Evolutionary conservation across 37 sponge, comb jelly and placozoan genomes (phyloP).

Genomic region (Ianthella basta): DNA sequence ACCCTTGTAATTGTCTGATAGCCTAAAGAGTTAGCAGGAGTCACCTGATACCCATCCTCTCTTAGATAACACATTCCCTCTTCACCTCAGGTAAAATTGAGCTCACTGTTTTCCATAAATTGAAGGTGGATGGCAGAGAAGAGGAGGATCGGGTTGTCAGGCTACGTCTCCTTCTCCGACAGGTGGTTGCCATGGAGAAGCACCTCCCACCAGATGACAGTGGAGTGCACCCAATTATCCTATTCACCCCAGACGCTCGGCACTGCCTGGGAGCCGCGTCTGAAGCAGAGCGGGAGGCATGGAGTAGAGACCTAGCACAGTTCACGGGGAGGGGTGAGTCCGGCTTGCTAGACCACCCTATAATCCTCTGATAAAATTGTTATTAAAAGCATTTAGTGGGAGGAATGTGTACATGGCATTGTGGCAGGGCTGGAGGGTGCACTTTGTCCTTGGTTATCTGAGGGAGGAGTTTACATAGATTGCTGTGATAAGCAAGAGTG

Average conservation of each 20-base stretch:
- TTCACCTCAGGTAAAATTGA: not conserved
- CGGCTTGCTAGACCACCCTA: not conserved
- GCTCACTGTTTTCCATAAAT: not conserved
- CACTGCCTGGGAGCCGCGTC: not conserved
- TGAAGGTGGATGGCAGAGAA: not conserved
- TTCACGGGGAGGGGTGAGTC: slow-evolving; percentile 2
- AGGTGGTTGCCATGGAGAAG: slow-evolving; percentile 19
- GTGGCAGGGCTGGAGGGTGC: no score
- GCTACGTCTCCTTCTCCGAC: not conserved
- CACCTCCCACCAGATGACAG: not conserved
- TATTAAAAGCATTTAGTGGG: not conserved
- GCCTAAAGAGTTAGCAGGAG: no score
- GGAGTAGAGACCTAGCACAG: not conserved
- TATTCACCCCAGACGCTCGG: not conserved
- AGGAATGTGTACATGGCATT: no score
- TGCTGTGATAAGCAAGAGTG: no score
- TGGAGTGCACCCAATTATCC: slow-evolving; percentile 4
- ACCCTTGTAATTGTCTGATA: no score
- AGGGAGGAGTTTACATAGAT: no score
- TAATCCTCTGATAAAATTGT: not conserved
- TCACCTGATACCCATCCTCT: no score
- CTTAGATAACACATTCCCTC: not conserved
- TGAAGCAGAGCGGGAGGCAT: not conserved
- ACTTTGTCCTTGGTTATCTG: no score
- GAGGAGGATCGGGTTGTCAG: not conserved